These are phyloP conservation scores for Perognathus longimembris DNA, from an alignment of 2,113 vertebrate genomes.

Conservation along the genomic window DNA sequence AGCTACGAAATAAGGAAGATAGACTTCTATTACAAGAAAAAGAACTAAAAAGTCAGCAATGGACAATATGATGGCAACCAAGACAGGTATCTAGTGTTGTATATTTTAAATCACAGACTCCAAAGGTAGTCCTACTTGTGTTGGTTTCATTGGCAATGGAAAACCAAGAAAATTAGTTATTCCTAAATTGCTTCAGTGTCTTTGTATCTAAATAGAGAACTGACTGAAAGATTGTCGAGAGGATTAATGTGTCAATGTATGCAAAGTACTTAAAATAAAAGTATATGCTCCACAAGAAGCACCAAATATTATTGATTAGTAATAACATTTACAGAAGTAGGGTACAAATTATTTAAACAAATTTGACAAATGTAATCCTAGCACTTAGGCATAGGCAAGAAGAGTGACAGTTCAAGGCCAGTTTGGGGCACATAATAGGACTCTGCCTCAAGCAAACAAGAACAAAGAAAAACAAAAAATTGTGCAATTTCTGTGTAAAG, in stretches of 20 bases:
- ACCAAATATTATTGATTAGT: not conserved
- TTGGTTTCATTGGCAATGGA: constrained; percentile 14
- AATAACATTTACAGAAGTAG: constrained; percentile 8
- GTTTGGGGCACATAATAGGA: not conserved
- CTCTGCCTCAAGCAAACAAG: not conserved
- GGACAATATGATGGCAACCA: not conserved
- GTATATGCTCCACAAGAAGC: not conserved
- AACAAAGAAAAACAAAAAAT: not conserved
- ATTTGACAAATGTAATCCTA: not conserved
- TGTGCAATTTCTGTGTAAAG: not conserved
- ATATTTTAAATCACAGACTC: not conserved
- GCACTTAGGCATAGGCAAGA: not conserved
- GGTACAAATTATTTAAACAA: not conserved
- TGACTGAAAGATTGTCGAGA: not conserved
- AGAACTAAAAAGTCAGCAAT: constrained; percentile 26
- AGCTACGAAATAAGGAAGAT: not conserved
- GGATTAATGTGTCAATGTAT: constrained; percentile 4
- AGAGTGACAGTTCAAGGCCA: not conserved
- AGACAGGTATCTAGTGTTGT: not conserved
- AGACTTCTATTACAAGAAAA: not conserved
- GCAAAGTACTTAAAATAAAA: not conserved
- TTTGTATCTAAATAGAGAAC: not conserved
- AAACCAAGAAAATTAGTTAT: not conserved
- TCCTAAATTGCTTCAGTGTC: not conserved
- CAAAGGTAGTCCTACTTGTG: not conserved